phyloP scores from a whole-genome alignment of 2,888 invertebrate genomes.

The Anthoptus insignis region DNA sequence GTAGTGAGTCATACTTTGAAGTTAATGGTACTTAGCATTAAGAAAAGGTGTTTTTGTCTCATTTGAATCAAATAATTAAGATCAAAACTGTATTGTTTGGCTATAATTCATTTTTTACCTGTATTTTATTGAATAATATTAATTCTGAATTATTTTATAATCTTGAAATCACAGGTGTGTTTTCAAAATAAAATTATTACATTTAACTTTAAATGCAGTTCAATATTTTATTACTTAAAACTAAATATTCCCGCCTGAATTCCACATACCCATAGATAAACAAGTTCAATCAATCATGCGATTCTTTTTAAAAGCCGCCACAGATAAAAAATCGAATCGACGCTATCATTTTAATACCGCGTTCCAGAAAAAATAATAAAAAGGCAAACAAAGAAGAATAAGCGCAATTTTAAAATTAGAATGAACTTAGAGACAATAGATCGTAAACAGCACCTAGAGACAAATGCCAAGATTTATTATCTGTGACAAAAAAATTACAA shows the following conservation, averaged over 20 bases:
- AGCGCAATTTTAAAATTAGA: constrained; percentile 38
- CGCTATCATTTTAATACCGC: constrained; percentile 40
- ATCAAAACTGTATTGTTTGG: too few relatives aligned
- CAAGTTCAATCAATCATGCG: constrained; percentile 39
- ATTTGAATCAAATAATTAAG: too few relatives aligned
- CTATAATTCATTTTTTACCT: too few relatives aligned
- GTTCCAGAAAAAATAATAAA: constrained; percentile 36
- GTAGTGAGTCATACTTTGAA: too few relatives aligned
- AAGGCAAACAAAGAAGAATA: constrained; percentile 31
- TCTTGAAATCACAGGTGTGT: neutral
- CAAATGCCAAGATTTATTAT: constrained; percentile 79
- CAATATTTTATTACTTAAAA: constrained; percentile 4
- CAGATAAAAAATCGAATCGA: constrained; percentile 39
- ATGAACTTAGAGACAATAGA: constrained; percentile 66
- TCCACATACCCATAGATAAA: constrained; percentile 32
- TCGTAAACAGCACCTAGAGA: constrained; percentile 72
- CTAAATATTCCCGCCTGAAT: constrained; percentile 26
- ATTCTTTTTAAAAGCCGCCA: constrained; percentile 33
- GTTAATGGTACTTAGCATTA: too few relatives aligned
- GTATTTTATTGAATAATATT: too few relatives aligned
- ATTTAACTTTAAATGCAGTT: too few relatives aligned
- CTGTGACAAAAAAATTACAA: constrained; percentile 60
- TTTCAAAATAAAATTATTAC: neutral
- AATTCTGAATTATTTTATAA: too few relatives aligned
- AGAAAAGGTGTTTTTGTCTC: too few relatives aligned